phyloP scores from a whole-genome alignment of 2,888 invertebrate species.

The Ephialtes manifestator region DNA sequence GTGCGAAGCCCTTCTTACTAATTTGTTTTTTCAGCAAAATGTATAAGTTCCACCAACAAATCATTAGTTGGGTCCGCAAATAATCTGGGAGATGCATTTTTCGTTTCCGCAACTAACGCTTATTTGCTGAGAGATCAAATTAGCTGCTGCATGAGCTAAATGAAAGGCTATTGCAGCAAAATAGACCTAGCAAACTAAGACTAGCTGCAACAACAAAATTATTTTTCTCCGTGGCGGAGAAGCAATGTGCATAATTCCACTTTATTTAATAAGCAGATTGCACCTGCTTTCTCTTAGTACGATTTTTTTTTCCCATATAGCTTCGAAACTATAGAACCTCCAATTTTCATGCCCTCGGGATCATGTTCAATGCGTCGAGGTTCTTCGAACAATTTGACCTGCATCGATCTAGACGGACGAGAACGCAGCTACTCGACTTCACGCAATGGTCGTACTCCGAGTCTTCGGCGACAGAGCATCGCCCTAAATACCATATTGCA shows the following conservation, averaged over 20 bases:
- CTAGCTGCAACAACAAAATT: no score
- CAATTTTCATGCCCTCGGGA: constrained; percentile 38
- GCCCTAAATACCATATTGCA: constrained; percentile 82
- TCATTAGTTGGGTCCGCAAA: no score
- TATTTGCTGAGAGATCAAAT: no score
- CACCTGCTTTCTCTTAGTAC: not conserved
- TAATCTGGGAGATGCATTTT: no score
- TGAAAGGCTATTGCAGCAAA: no score
- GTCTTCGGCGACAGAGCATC: constrained; percentile 80
- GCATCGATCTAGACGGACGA: constrained; percentile 77
- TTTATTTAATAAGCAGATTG: not conserved
- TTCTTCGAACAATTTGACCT: constrained; percentile 71
- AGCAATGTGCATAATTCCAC: not conserved
- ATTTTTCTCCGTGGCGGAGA: not conserved
- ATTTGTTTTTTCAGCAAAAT: no score
- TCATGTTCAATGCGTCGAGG: constrained; percentile 61
- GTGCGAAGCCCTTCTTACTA: no score
- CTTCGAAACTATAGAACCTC: constrained; percentile 57
- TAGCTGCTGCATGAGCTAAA: no score
- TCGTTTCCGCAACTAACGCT: no score
- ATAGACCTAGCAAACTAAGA: no score
- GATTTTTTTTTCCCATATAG: constrained; percentile 19
- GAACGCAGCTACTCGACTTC: constrained; percentile 74
- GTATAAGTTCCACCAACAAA: no score
- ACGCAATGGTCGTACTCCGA: constrained; percentile 75